Conservation (phyloP, 2,797 vertebrate species). For the Lindbergichthys nudifrons region DNA sequence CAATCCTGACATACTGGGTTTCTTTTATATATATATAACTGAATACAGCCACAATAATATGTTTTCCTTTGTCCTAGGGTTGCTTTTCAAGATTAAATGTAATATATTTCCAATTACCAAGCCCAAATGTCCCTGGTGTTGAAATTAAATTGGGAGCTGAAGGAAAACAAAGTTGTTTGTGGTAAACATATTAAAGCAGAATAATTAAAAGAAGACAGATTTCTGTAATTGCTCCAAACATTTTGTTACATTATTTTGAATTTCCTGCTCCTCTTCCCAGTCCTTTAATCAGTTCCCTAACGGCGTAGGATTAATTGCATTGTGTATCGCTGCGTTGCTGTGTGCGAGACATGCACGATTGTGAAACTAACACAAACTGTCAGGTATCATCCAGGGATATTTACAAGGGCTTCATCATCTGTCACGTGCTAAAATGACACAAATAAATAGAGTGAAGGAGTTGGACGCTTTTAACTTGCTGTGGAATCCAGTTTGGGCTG, state of each 20-base stretch:
- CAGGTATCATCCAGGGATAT: slow-evolving; percentile 39
- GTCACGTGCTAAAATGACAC: slow-evolving; percentile 27
- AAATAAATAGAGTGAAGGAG: slow-evolving; percentile 43
- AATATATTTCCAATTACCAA: slow-evolving; percentile 7
- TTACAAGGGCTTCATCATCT: slow-evolving; percentile 25
- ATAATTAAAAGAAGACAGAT: slow-evolving; percentile 12
- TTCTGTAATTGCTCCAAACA: slow-evolving; percentile 24
- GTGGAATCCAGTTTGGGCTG: slow-evolving; percentile 29
- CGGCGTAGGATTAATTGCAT: slow-evolving; percentile 12
- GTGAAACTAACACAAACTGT: slow-evolving; percentile 29
- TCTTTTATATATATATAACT: neutral
- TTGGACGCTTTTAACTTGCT: slow-evolving; percentile 17
- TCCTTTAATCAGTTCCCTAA: slow-evolving; percentile 20
- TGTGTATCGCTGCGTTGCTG: slow-evolving; percentile 22
- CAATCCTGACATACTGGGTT: neutral
- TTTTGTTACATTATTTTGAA: neutral
- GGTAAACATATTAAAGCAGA: neutral
- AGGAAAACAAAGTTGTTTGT: neutral
- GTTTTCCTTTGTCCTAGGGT: neutral
- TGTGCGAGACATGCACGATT: slow-evolving; percentile 3
- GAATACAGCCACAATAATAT: neutral
- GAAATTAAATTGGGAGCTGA: neutral
- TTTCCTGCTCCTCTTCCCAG: neutral
- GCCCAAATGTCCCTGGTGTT: neutral
- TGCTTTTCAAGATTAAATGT: neutral